Evolutionary conservation across 2,888 invertebrate genomes (phyloP), one percentile per base, ranked within the genome.

Genomic region (Conus canariensis): DNA sequence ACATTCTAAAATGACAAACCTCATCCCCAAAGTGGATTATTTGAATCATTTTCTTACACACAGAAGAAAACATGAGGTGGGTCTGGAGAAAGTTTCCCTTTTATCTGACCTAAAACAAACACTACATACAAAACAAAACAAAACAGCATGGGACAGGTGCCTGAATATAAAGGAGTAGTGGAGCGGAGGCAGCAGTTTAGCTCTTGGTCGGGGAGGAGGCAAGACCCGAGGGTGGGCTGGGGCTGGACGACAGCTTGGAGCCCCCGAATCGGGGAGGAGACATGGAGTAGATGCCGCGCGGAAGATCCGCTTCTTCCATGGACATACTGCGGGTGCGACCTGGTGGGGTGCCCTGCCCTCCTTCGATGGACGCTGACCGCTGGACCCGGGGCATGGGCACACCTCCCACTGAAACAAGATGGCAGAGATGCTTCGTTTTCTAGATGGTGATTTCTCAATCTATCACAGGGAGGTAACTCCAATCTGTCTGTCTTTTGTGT

Each of bases 351-450:
- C 92, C 93, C 7, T 92, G 90, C 10, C 92, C 93, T n/a, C 91
- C 91, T 87, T 94, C 95, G 22, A 93, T 91, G 5, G 94, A 95
- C 19, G 93, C 91, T 16, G 94, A 97, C 88, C 98, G 97, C 95
- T 98, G 98, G 88, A 98, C 97, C 25, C 98, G 98, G 0, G 98
- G 98, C 96, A 98, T 97, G 1, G 98, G 97, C 82, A 98, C 97
- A 0, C 98, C 98, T 83, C 98, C 98, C 95, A 98, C 96, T 96
- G 94, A 10, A 93, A 93, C 45, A 74, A 87, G 12, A 22, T 19
- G 70, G 16, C 45, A 45, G 45, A 45, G 45, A 45, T 45, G 45
- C 4, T 45, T 45, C 4, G 45, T 45, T 45, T 45, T 45, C 45
- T 45, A 45, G 45, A 45, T 45, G 45, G 3, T 45, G 45, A 45